Evolutionary conservation across 2,888 invertebrate species (phyloP).

Genomic region (Watsonalla cultraria): DNA sequence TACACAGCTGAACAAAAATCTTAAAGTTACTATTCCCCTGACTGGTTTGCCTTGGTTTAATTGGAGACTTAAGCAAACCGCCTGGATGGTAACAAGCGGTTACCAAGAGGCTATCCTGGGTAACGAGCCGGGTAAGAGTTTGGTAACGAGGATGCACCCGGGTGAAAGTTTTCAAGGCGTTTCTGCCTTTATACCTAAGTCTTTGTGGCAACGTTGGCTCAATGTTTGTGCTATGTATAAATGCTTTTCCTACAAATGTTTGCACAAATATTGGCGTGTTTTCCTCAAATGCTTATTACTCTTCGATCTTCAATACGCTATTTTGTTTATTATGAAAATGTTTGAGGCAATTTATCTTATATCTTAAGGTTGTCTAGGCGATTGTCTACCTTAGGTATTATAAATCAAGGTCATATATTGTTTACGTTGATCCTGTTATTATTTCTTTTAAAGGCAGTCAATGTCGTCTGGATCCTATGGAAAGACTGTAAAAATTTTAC

Average conservation of each 20-base stretch:
- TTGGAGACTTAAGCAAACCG: slow-evolving; percentile 73
- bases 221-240: too few species aligned
- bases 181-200: slow-evolving; percentile 23
- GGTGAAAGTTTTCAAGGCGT: slow-evolving; percentile 38
- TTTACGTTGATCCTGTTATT: too few species aligned
- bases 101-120: slow-evolving; percentile 42
- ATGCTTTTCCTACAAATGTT: slow-evolving; percentile 17
- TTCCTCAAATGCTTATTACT: too few species aligned
- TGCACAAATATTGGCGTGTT: slow-evolving; percentile 11
- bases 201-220: slow-evolving; percentile 3
- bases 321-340: too few species aligned
- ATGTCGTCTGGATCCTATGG: too few species aligned
- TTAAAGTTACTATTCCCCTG: slow-evolving; percentile 52
- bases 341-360: too few species aligned
- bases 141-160: slow-evolving; percentile 52
- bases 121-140: slow-evolving; percentile 38
- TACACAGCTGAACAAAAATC: slow-evolving; percentile 24
- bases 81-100: slow-evolving; percentile 66
- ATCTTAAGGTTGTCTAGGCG: too few species aligned
- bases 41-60: slow-evolving; percentile 64
- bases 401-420: too few species aligned
- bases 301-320: too few species aligned
- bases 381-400: too few species aligned
- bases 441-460: too few species aligned
- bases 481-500: too few species aligned